A percentile compares a stretch with the other conserved stretches of the same genome.
phyloP scores from a whole-genome alignment of 2,888 invertebrate genomes.

The Eupithecia pulchellata region DNA sequence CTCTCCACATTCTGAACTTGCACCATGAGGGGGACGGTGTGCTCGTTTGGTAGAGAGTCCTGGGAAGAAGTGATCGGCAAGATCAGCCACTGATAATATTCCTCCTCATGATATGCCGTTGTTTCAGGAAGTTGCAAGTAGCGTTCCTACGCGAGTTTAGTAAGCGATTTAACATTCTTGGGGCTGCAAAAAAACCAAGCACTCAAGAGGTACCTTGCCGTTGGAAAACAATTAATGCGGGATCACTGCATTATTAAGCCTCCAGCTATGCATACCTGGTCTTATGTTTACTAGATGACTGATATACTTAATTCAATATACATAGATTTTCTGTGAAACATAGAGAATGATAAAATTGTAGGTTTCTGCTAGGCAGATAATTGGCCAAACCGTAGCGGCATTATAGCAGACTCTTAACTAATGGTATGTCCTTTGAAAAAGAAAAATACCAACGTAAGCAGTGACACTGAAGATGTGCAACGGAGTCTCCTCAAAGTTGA shows the following conservation, averaged over 20 bases:
- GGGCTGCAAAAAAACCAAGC: background rate
- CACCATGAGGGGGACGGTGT: slow-evolving; percentile 79
- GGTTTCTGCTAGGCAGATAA: background rate
- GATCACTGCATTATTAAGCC: no score
- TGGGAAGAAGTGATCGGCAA: slow-evolving; percentile 45
- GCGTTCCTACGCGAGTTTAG: background rate
- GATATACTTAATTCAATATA: no score
- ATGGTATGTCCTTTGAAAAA: background rate
- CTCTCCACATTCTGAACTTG: slow-evolving; percentile 86
- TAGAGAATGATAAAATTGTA: background rate
- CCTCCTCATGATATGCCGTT: background rate
- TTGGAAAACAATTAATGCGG: no score
- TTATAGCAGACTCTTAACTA: no score
- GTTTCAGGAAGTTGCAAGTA: background rate
- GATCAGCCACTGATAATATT: background rate
- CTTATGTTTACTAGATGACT: no score
- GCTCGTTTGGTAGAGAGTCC: slow-evolving; percentile 74
- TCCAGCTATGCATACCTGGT: no score
- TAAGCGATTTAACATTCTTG: background rate
- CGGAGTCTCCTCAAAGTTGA: slow-evolving; percentile 78
- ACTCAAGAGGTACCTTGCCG: background rate
- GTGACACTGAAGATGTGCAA: slow-evolving; percentile 84
- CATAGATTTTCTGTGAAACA: no score
- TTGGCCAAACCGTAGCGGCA: no score
- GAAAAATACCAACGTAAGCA: slow-evolving; percentile 76